A percentile compares a stretch with the other conserved stretches of the same genome.
Conservation (phyloP, 1,140 invertebrate genomes). For the Heliconius eleuchia region DNA sequence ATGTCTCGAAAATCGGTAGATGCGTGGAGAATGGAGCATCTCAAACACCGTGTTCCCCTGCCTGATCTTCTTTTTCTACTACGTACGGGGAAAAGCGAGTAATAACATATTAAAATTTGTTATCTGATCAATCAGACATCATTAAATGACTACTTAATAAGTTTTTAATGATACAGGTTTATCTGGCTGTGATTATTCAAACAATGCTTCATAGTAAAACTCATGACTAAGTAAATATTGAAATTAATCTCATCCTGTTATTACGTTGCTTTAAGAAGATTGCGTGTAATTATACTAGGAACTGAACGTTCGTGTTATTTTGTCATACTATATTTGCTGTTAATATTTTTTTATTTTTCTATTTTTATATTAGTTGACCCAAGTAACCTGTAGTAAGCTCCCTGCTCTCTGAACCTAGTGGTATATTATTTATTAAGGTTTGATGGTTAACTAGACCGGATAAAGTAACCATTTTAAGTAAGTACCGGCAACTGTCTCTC, state of each 20-base stretch:
- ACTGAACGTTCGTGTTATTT: neutral
- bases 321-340: conserved; percentile 7
- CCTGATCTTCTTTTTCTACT: too few relatives aligned
- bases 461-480: too few relatives aligned
- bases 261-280: conserved; percentile 19
- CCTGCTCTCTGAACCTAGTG: neutral
- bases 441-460: too few relatives aligned
- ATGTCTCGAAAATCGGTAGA: too few relatives aligned
- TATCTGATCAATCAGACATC: neutral
- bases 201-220: conserved; percentile 29
- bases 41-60: too few relatives aligned
- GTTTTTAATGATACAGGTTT: conserved; percentile 23
- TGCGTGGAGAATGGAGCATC: too few relatives aligned
- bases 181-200: conserved; percentile 24
- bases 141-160: conserved; percentile 16
- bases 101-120: neutral
- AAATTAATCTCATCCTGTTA: conserved; percentile 29
- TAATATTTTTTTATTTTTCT: neutral
- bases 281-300: conserved; percentile 12
- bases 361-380: neutral
- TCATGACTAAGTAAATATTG: conserved; percentile 30
- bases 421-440: neutral
- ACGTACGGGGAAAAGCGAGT: neutral
- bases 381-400: too few relatives aligned
- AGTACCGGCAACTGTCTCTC: too few relatives aligned